phyloP scores from a whole-genome alignment of 2,888 invertebrate genomes.

The Drosophila testacea region DNA sequence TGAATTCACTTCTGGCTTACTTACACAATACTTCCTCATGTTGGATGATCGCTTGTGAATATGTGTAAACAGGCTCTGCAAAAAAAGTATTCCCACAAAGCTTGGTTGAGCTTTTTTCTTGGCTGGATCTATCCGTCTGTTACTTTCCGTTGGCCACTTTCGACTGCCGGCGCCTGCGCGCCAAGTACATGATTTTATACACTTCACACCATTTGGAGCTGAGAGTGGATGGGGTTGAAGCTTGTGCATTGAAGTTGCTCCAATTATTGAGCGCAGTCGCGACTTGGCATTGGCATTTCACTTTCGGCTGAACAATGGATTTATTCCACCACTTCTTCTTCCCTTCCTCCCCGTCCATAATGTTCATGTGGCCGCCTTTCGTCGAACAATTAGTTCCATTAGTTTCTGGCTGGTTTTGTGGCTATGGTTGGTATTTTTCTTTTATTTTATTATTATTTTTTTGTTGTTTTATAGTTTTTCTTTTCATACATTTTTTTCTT shows the following conservation, averaged over 20 bases:
- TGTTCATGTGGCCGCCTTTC: conserved; percentile 72
- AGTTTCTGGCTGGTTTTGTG: conserved; percentile 60
- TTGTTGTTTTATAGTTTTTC: not conserved
- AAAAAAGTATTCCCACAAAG: conserved; percentile 17
- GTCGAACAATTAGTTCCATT: conserved; percentile 77
- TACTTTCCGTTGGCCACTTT: conserved; percentile 45
- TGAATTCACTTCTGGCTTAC: conserved; percentile 51
- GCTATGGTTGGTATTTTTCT: conserved; percentile 30
- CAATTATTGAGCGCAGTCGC: conserved; percentile 61
- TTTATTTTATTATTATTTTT: no score
- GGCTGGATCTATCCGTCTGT: conserved; percentile 32
- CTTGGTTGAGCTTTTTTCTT: not conserved
- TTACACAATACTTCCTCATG: conserved; percentile 79
- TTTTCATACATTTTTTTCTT: conserved; percentile 21
- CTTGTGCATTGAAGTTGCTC: conserved; percentile 53
- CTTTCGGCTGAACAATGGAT: conserved; percentile 66
- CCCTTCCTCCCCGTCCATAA: not conserved
- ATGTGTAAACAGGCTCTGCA: conserved; percentile 1
- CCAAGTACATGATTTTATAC: conserved; percentile 74
- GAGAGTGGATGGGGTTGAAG: not conserved
- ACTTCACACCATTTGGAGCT: conserved; percentile 41
- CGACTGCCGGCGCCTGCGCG: conserved; percentile 75
- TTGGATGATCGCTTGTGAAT: conserved; percentile 6
- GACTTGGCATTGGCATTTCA: conserved; percentile 78
- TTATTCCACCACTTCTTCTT: no score